Percentiles rank a stretch among this genome's conserved stretches.
Evolutionary conservation across 2,888 invertebrate species (phyloP).

Genomic region (Drosophila colorata): DNA sequence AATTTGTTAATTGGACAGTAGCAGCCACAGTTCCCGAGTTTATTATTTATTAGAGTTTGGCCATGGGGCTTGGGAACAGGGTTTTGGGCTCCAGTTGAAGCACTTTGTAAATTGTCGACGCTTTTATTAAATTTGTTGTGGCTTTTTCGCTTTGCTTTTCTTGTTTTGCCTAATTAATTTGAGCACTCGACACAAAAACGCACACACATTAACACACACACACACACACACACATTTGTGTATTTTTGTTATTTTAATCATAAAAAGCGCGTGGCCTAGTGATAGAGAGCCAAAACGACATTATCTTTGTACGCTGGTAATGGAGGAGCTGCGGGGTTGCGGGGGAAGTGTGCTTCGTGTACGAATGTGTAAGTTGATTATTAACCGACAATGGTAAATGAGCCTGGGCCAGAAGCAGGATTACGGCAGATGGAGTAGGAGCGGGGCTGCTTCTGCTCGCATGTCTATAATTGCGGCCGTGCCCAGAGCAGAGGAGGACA

Average conservation of each 20-base stretch:
- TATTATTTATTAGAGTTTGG: constrained; percentile 12
- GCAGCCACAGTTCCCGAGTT: constrained; percentile 17
- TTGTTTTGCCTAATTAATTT: constrained; percentile 72
- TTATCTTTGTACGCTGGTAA: constrained; percentile 39
- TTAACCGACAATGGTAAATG: constrained; percentile 55
- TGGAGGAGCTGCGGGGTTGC: constrained; percentile 1
- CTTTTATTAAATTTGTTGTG: constrained; percentile 71
- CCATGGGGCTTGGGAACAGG: constrained; percentile 52
- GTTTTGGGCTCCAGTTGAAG: constrained; percentile 24
- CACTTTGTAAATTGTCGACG: constrained; percentile 52
- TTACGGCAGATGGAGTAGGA: background rate
- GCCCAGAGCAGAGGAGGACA: constrained; percentile 45
- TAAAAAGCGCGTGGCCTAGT: constrained; percentile 65
- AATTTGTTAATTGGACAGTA: constrained; percentile 52
- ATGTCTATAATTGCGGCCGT: constrained; percentile 72
- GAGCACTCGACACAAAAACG: constrained; percentile 46
- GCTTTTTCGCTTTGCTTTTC: constrained; percentile 35
- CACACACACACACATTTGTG: constrained; percentile 14
- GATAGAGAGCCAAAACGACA: constrained; percentile 54
- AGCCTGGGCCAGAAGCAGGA: constrained; percentile 1
- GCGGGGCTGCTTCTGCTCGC: constrained; percentile 31
- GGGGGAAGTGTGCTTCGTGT: constrained; percentile 18
- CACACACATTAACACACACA: constrained; percentile 11
- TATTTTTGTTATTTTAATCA: constrained; percentile 69
- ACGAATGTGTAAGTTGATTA: constrained; percentile 73